phyloP scores from a whole-genome alignment of 2,888 invertebrate genomes.

The Pseudococcus jackbeardsleyi region DNA sequence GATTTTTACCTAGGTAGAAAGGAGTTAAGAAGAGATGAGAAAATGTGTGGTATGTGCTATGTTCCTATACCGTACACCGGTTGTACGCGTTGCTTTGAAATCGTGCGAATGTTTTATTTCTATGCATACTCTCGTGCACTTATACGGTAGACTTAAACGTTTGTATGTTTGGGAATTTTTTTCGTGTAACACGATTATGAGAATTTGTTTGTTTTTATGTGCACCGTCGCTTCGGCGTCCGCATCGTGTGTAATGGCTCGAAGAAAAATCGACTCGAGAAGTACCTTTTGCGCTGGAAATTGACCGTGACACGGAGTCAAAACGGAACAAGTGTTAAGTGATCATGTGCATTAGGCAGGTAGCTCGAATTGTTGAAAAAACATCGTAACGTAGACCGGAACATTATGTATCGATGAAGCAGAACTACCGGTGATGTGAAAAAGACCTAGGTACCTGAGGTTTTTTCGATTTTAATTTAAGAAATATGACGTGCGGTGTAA shows the following conservation, averaged over 20 bases:
- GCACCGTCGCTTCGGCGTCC: not conserved
- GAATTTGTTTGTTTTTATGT: slow-evolving; percentile 6
- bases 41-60: slow-evolving; percentile 18
- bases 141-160: not conserved
- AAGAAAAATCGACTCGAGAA: slow-evolving; percentile 16
- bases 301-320: not conserved
- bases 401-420: not conserved
- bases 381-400: not conserved
- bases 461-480: not conserved
- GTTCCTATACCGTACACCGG: not conserved
- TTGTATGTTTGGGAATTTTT: slow-evolving; percentile 25
- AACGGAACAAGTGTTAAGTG: not conserved
- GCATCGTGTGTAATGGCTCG: slow-evolving; percentile 17
- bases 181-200: not conserved
- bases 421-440: not conserved
- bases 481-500: not conserved
- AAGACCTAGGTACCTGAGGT: not conserved
- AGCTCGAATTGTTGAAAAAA: not conserved
- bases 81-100: not conserved
- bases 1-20: not conserved
- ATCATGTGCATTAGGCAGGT: not conserved
- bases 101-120: slow-evolving; percentile 35
- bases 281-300: not conserved
- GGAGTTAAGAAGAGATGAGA: slow-evolving; percentile 21
- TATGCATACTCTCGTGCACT: not conserved